Evolutionary conservation across 2,113 vertebrate genomes (phyloP), one percentile per base, ranked within the genome.

Genomic region (Toxostoma redivivum): DNA sequence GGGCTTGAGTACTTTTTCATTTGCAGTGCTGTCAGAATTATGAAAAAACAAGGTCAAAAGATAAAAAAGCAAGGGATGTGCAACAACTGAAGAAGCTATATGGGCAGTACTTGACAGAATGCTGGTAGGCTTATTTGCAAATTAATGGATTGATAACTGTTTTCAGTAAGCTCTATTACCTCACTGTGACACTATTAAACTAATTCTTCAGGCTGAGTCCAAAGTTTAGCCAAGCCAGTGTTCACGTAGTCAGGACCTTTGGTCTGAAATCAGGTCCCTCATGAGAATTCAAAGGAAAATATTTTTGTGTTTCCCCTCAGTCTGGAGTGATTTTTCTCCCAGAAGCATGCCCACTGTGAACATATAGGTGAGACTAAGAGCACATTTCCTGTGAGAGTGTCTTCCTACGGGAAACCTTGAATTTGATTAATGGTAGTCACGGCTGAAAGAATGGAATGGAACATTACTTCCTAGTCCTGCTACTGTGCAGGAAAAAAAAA

Each of bases 381-480:
- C 93, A 88, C 13, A 1, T 94, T 95, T 96, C 96, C 95, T 96
- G 88, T 88, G 33, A 96, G 76, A 81, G 82, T 70, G 57, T 90
- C 82, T 88, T 96, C 82, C 94, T 92, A 95, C 61, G 45, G 88
- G 94, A 95, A 95, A 88, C 95, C 92, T 94, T 96, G 93, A 90
- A 88, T 81, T 77, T 92, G 90, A 94, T 96, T 90, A 90, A 78
- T 86, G 89, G 72, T 65, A 93, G 92, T 72, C 86, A 70, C 90
- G 93, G 92, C 94, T 94, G 93, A 93, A 96, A 90, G 80, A 93
- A 81, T 86, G 94, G 90, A 94, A 94, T 84, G 86, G 76, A 96
- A 86, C 88, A 53, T 90, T 83, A 81, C 88, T 96, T 96, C 93
- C 90, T 84, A 96, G 91, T 95, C 76, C 87, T 96, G 90, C 95